A percentile compares a stretch with the other conserved stretches of the same genome.
Conservation (phyloP, 2,113 vertebrate genomes). For the Edolisoma coerulescens region DNA sequence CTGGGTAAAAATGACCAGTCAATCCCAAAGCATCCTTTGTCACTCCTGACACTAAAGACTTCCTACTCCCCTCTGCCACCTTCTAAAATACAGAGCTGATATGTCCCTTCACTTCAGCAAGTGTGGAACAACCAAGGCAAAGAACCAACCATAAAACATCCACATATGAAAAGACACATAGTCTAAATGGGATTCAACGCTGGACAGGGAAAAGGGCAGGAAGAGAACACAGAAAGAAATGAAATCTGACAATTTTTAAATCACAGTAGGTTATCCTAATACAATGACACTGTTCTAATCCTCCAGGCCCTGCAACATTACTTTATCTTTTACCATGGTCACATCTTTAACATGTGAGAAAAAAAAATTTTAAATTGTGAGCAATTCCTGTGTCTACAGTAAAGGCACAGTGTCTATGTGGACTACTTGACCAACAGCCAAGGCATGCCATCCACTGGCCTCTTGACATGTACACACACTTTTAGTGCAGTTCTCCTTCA, state of each 20-base stretch:
- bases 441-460: not conserved
- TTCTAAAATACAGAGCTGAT: not conserved
- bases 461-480: not conserved
- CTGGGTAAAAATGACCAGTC: not conserved
- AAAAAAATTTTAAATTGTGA: not conserved
- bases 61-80: not conserved
- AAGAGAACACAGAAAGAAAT: not conserved
- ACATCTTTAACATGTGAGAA: not conserved
- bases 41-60: not conserved
- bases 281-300: not conserved
- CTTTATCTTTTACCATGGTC: not conserved
- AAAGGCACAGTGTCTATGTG: no score
- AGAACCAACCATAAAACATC: not conserved
- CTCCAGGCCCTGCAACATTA: not conserved
- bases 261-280: not conserved
- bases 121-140: not conserved
- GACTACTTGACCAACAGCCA: no score
- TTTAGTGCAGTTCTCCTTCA: not conserved
- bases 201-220: not conserved
- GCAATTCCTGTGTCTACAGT: not conserved
- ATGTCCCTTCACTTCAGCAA: rapidly evolving
- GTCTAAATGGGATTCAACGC: not conserved
- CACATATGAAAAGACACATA: not conserved
- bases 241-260: not conserved
- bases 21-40: not conserved